phyloP scores from a whole-genome alignment of 1,140 invertebrate genomes.

The Acromyrmex heyeri region DNA sequence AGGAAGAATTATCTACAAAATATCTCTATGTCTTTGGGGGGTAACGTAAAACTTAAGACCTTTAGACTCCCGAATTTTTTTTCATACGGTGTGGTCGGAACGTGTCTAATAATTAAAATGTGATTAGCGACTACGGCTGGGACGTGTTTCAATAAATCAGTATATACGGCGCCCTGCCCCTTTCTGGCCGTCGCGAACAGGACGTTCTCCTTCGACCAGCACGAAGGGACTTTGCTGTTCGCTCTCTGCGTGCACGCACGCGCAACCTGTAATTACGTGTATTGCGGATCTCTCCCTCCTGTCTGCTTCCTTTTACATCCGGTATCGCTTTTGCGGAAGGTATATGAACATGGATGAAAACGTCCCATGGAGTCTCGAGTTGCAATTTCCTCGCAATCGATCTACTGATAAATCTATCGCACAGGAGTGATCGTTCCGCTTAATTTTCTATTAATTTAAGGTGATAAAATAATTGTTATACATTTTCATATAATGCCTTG shows the following conservation, averaged over 20 bases:
- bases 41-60: conserved; percentile 11
- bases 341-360: conserved; percentile 8
- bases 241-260: conserved; percentile 68
- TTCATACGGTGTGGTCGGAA: conserved; percentile 5
- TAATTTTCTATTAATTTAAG: neutral
- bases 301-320: conserved; percentile 67
- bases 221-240: conserved; percentile 56
- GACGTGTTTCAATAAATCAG: conserved; percentile 77
- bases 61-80: conserved; percentile 53
- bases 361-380: neutral
- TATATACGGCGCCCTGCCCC: conserved; percentile 65
- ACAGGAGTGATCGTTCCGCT: neutral
- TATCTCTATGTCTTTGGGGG: neutral
- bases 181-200: conserved; percentile 63
- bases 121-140: conserved; percentile 68
- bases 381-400: neutral
- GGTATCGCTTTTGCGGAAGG: conserved; percentile 56
- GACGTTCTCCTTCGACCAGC: conserved; percentile 44
- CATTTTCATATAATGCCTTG: neutral
- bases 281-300: conserved; percentile 65
- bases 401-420: neutral
- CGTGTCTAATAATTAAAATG: conserved; percentile 75
- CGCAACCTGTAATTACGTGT: conserved; percentile 77
- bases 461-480: neutral
- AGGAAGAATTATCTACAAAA: neutral